phyloP scores from a whole-genome alignment of 2,888 invertebrate species.

The Dioctria linearis region DNA sequence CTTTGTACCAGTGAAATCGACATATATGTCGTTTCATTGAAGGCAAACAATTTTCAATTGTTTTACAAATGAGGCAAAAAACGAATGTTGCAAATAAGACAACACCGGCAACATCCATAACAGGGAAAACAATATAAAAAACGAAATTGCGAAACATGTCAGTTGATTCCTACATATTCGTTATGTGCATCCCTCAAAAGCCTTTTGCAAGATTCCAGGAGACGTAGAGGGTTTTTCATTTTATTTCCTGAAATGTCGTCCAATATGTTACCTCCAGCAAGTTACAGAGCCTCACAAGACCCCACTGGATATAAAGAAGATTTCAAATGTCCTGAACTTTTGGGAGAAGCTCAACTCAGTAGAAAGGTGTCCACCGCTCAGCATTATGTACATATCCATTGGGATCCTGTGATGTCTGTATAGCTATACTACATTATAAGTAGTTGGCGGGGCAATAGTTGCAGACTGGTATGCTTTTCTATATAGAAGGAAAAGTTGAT shows the following conservation, averaged over 20 bases:
- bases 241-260: constrained; percentile 58
- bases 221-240: constrained; percentile 51
- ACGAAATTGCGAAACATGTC: constrained; percentile 51
- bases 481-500: constrained; percentile 1
- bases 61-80: constrained; percentile 44
- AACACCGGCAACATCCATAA: constrained; percentile 45
- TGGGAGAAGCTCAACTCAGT: constrained; percentile 22
- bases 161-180: constrained; percentile 39
- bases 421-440: neutral
- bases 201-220: constrained; percentile 25
- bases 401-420: neutral
- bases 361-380: constrained; percentile 44
- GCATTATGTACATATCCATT: constrained; percentile 17
- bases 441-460: constrained; percentile 24
- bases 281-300: constrained; percentile 46
- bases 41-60: constrained; percentile 29
- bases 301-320: constrained; percentile 50
- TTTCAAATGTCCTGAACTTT: constrained; percentile 53
- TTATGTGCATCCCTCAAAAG: constrained; percentile 48
- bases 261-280: constrained; percentile 58
- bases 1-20: neutral
- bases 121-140: constrained; percentile 42
- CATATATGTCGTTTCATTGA: neutral
- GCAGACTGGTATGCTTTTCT: neutral
- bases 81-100: constrained; percentile 32